Base-by-base conservation (phyloP, 2,113 vertebrate species). In the Dasyornis broadbenti region DNA sequence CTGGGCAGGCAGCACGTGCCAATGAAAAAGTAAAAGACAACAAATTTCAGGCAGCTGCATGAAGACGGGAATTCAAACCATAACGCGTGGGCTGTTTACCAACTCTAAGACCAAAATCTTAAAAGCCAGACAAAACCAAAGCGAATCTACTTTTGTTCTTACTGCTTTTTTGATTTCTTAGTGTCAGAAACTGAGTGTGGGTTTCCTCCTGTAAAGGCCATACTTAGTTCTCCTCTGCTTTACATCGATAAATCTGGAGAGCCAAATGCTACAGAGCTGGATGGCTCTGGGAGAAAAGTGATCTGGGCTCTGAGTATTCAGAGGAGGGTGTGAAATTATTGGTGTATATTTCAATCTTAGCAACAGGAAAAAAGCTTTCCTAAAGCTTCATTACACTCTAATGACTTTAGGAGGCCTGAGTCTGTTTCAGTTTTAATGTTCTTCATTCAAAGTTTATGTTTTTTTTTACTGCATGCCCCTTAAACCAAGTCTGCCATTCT, bases 351-450 rank as follows among this genome's bases (percentile, higher is more conserved):
- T 68, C n/a, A 68, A 28, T 87, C 64, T 82, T 42, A 87, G 47
- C 53, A 59, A 63, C 8, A n/a, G n/a, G 45, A 91, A 79, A 82
- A 95, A 82, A 92, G 27, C 23, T 49, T 86, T 90, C 63, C 56
- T 89, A 44, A 90, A 94, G 37, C 27, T 60, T 16, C 30, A 10
- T 37, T 61, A 35, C 45, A 56, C 31, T 72, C 24, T 73, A 90
- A 65, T 57, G 78, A 69, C 70, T 95, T 92, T 53, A 80, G 84
- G 82, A 73, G 20, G 30, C 23, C 39, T 59, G 40, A 35, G 26
- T 89, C 13, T 27, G 44, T 64, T 71, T 50, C 59, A 68, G 37
- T 77, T 86, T 80, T 73, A 82, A 27, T 39, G 30, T 13, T 79
- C 75, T 68, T 91, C 40, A 22, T 63, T 59, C 73, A 72, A 94